Evolutionary conservation across 30 jellyfish, hydroid and myxozoan genomes (phyloP).

Genomic region (Rhopilema esculentum): DNA sequence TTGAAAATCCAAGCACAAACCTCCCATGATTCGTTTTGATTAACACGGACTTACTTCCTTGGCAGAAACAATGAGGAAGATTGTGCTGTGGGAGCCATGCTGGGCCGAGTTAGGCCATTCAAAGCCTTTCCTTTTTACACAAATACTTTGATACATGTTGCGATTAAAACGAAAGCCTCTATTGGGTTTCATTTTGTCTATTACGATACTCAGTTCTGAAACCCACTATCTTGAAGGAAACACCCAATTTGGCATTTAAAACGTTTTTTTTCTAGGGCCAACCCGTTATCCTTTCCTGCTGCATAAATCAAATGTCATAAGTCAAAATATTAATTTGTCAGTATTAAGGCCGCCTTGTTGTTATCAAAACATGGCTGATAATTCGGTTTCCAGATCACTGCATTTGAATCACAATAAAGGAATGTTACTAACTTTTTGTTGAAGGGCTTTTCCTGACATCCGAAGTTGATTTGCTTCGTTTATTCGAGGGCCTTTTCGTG

Average conservation of each 20-base stretch:
- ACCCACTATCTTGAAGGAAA: too few species aligned
- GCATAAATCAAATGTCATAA: not conserved
- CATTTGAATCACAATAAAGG: not conserved
- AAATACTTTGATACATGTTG: not conserved
- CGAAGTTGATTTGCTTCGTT: slow-evolving; percentile 61
- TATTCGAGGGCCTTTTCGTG: slow-evolving; percentile 50
- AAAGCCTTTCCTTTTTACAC: not conserved
- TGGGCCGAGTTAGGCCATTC: not conserved
- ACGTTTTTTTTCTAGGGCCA: not conserved
- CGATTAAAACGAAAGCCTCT: not conserved
- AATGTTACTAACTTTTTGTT: slow-evolving; percentile 36
- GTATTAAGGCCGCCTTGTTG: not conserved
- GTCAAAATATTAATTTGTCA: not conserved
- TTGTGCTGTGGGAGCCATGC: slow-evolving; percentile 6
- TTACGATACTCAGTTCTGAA: too few species aligned
- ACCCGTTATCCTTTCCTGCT: too few species aligned
- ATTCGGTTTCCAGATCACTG: not conserved
- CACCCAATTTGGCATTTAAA: too few species aligned
- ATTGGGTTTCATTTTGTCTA: too few species aligned
- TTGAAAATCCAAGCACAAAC: not conserved
- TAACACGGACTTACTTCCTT: slow-evolving; percentile 13
- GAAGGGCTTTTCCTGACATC: slow-evolving; percentile 53
- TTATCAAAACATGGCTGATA: not conserved
- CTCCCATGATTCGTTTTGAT: slow-evolving; percentile 29
- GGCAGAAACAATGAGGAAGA: slow-evolving; percentile 13